Evolutionary conservation across 1,140 invertebrate genomes (phyloP), one percentile per base, ranked within the genome.

Genomic region (Fragariocoptes setiger): DNA sequence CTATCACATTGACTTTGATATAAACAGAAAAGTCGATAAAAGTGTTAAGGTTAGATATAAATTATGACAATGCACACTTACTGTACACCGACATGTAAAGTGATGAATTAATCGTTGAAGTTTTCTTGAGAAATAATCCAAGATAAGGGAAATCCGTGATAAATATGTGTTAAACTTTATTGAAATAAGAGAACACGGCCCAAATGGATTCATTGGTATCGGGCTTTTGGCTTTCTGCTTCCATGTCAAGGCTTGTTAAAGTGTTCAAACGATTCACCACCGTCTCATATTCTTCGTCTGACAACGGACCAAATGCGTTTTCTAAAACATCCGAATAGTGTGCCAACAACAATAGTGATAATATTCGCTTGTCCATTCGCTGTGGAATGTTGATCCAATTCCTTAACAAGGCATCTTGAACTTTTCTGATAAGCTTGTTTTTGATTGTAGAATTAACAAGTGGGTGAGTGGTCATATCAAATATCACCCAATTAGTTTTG

Each of bases 401-500:
- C 42, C 70, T 69, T 42, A 99, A 60, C 18, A 95, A 85, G 39
- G 85, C 73, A 61, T 99, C 90, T 65, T 99, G 92, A 19, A 97
- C 76, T 68, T 88, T 90, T 66, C 94, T 94, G 31, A 99, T 80
- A 47, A 99, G 68, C 50, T 86, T 74, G 49, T 74, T 76, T 66
- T 99, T 99, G n/a, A 82, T 72, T 47, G 74, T 67, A 62, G 78
- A 78, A 59, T 99, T 86, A 40, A 78, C 85, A 35, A 99, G 65
- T 25, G 92, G 92, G 69, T 99, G 92, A 49, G 90, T 99, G 19
- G 92, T 99, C 88, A 99, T 99, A 65, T 99, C 92, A 63, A 99
- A 99, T 16, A 99, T 62, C 47, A 99, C 64, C 62, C 99, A 99
- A 62, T 99, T 97, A 62, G 99, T 90, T 65, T 97, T 97, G 62